phyloP scores from a whole-genome alignment of 2,888 invertebrate genomes.

The Dicyrtomina minuta region DNA sequence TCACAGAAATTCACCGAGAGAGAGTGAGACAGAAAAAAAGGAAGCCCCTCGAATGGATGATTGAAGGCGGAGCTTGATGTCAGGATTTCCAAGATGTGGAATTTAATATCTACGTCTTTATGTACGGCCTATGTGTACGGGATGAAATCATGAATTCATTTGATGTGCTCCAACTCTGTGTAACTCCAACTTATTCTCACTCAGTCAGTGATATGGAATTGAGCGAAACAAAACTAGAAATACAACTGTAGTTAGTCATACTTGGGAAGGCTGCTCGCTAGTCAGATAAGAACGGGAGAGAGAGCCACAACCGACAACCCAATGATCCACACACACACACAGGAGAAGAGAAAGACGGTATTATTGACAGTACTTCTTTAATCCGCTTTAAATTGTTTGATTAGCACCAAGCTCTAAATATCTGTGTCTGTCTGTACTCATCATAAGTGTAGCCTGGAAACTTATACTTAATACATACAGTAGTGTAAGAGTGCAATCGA shows the following conservation, averaged over 20 bases:
- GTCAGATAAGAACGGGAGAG: no score
- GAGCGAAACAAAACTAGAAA: neutral
- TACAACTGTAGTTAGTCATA: no score
- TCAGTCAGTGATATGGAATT: slow-evolving; percentile 2
- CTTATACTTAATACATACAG: no score
- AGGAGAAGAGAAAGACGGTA: slow-evolving; percentile 3
- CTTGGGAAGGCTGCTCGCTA: no score
- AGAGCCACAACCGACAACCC: neutral
- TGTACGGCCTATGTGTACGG: neutral
- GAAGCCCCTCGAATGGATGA: slow-evolving; percentile 29
- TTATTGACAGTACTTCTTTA: slow-evolving; percentile 24
- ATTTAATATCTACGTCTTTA: slow-evolving; percentile 32
- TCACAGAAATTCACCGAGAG: slow-evolving; percentile 6
- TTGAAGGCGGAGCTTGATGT: slow-evolving; percentile 20
- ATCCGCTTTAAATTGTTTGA: slow-evolving; percentile 41
- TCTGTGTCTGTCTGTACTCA: neutral
- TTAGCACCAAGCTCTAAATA: slow-evolving; percentile 27
- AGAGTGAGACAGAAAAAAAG: neutral
- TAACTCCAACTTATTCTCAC: neutral
- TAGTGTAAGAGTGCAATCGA: no score
- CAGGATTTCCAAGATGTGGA: slow-evolving; percentile 35
- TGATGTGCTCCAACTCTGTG: slow-evolving; percentile 3
- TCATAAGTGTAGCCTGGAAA: no score
- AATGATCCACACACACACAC: slow-evolving; percentile 8
- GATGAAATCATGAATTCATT: slow-evolving; percentile 15